Evolutionary conservation across 2,888 invertebrate genomes (phyloP).

Genomic region (Sympetrum striolatum): DNA sequence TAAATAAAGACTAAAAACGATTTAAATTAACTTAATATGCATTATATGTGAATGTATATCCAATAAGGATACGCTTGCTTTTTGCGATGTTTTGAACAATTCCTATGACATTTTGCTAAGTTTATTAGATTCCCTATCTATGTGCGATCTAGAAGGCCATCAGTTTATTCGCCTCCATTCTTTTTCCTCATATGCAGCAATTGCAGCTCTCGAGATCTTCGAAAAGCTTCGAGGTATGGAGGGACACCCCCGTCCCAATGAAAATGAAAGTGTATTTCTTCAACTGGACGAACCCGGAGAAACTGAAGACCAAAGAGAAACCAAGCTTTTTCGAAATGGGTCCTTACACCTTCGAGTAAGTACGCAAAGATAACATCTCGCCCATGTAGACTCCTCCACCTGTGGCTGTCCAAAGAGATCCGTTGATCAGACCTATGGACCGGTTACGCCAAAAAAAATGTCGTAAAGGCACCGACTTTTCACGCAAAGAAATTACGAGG

Average conservation of each 20-base stretch:
- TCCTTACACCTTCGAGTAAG: conserved; percentile 40
- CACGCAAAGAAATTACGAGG: no score
- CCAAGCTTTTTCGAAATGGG: conserved; percentile 45
- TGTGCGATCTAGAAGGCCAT: no score
- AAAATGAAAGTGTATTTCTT: conserved; percentile 71
- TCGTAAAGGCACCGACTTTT: no score
- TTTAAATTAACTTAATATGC: no score
- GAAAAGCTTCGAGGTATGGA: conserved; percentile 63
- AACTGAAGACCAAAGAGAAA: conserved; percentile 52
- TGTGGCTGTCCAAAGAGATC: neutral
- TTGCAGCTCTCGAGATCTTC: conserved; percentile 69
- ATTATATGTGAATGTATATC: no score
- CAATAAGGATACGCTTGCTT: no score
- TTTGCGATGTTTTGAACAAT: no score
- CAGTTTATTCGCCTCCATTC: neutral
- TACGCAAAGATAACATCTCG: neutral
- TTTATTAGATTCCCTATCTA: no score
- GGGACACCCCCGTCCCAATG: conserved; percentile 65
- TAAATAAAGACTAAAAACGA: no score
- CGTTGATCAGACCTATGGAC: neutral
- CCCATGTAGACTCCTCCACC: neutral
- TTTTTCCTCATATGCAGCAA: conserved; percentile 62
- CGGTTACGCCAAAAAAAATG: neutral
- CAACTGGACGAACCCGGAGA: conserved; percentile 82
- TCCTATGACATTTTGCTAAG: no score